Evolutionary conservation across 2,797 vertebrate species (phyloP).

Genomic region (Acipenser transmontanus): DNA sequence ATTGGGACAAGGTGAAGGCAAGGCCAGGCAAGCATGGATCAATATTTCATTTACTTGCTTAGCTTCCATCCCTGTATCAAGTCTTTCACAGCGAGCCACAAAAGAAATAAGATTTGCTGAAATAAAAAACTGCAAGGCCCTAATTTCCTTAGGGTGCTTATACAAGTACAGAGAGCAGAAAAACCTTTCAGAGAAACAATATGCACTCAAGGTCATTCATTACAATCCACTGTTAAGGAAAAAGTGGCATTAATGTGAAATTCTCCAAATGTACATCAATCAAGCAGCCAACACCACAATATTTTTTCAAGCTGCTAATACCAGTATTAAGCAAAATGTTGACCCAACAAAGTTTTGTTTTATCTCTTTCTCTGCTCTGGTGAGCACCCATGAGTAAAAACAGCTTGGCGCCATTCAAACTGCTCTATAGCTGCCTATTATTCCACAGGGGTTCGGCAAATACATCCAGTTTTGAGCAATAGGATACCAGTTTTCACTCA

Average conservation of each 20-base stretch:
- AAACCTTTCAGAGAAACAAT: conserved; percentile 58
- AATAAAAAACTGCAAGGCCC: conserved; percentile 68
- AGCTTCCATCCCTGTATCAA: conserved; percentile 87
- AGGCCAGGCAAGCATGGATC: conserved; percentile 91
- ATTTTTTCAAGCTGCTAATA: conserved; percentile 46
- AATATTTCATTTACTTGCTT: conserved; percentile 99
- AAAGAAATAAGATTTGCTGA: conserved; percentile 87
- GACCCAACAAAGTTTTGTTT: background rate
- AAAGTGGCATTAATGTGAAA: conserved; percentile 68
- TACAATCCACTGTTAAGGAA: conserved; percentile 67
- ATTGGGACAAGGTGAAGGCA: conserved; percentile 98
- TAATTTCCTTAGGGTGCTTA: conserved; percentile 88
- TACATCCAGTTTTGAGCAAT: too few species aligned
- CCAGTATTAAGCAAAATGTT: conserved; percentile 46
- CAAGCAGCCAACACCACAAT: conserved; percentile 50
- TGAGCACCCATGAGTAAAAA: too few species aligned
- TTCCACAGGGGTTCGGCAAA: too few species aligned
- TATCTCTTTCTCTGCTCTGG: background rate
- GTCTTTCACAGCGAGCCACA: conserved; percentile 80
- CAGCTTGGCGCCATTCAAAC: too few species aligned
- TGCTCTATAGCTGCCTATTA: too few species aligned
- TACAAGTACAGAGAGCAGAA: conserved; percentile 44
- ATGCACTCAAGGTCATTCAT: conserved; percentile 73
- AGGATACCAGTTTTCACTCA: too few species aligned
- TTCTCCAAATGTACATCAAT: conserved; percentile 63